Base-by-base conservation (phyloP, 2,888 invertebrate genomes). In the Aquatica leii region DNA sequence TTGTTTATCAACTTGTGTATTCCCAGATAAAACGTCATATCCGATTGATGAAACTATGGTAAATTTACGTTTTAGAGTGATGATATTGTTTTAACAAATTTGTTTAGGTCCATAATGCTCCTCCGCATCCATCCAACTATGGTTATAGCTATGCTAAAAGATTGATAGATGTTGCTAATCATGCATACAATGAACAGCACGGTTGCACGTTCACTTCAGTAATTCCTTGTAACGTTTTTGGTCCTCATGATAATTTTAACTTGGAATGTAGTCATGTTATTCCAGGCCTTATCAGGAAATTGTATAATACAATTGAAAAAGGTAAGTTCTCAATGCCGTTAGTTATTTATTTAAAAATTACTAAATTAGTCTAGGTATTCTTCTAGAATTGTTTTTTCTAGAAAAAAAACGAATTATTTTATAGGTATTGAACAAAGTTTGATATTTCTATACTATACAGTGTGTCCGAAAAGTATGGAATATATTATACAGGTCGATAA, bases 1-100 rank as follows among this genome's bases (percentile, higher is more conserved):
- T 0, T 99, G 98, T 76, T 85, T 99, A 8, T 99, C 98, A 0
- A 99, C 99, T 0, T 99, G 99, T 78, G 98, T 99, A 73, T 99
- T 99, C 80, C 99, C 99, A 0, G 97, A 99, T 78, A 94, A 98
- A 80, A 97, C 97, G 0, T 87, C 89, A 0, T 99, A 99, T 83
- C 99, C 99, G 0, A 98, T 99, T 67, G 94, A 98, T 81, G 99
- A 99, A 84, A 93, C 93, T 0, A 98, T 98, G 98, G 95, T 97
- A 80, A 78, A 79, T 70, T 50, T 43, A 15, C 14, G 20, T 50
- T 48, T 41, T 14, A 20, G 14, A 12, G 24, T 41, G 3, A 40
- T 40, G 12, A 9, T 31, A 31, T 31, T 31, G 9, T 31, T 31
- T 6, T 31, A 31, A 31, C 9, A 31, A 24, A 24, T 24, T 2